These are phyloP conservation scores for Mnemiopsis leidyi DNA, from an alignment of 37 sponge, comb jelly and placozoan species.

Conservation along the genomic window DNA sequence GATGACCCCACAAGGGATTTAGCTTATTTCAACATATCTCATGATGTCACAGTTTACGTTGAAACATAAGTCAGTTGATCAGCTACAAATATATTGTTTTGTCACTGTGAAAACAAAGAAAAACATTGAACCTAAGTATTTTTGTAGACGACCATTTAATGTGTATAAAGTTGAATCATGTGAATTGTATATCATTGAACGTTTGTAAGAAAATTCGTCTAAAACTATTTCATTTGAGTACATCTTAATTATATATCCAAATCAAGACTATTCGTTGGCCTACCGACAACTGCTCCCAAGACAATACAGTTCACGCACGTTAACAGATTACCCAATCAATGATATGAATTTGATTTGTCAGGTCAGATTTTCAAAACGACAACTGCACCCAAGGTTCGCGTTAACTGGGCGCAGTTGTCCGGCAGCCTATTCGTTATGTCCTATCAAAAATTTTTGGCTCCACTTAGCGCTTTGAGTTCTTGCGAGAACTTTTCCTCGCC, in stretches of 20 bases:
- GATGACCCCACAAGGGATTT: slow-evolving; percentile 48
- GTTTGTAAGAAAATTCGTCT: not conserved
- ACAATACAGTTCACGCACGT: too few species aligned
- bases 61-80: not conserved
- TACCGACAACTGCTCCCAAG: too few species aligned
- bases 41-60: not conserved
- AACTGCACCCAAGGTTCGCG: too few species aligned
- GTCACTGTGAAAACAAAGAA: not conserved
- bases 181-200: not conserved
- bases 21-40: not conserved
- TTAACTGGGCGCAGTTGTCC: too few species aligned
- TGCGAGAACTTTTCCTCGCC: not conserved
- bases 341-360: too few species aligned
- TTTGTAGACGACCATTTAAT: not conserved
- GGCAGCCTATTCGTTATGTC: not conserved
- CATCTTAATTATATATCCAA: too few species aligned
- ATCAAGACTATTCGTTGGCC: too few species aligned
- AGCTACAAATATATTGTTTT: not conserved
- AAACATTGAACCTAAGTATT: not conserved
- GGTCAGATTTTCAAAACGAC: too few species aligned
- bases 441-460: not conserved
- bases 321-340: too few species aligned
- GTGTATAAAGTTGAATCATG: not conserved
- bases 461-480: not conserved
- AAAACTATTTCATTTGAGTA: not conserved